Percentiles rank a stretch among this genome's conserved stretches.
phyloP scores from a whole-genome alignment of 2,888 invertebrate species.

The Chaetogeoica ovagalla region DNA sequence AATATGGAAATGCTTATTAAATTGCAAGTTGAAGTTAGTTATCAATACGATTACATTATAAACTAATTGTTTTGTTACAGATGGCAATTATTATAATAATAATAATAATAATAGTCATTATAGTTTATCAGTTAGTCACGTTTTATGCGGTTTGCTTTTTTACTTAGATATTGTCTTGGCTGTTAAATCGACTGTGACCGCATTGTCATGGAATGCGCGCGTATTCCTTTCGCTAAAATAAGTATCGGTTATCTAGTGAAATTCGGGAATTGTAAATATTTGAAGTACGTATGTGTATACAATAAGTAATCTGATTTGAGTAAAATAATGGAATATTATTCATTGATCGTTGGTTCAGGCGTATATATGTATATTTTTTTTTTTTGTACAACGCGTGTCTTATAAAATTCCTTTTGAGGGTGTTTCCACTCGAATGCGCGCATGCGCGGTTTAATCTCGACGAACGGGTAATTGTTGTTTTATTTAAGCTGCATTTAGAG shows the following conservation, averaged over 20 bases:
- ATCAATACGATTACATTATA: neutral
- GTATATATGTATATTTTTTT: neutral
- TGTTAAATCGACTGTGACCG: slow-evolving; percentile 24
- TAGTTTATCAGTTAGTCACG: slow-evolving; percentile 7
- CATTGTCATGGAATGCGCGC: neutral
- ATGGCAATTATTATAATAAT: no score
- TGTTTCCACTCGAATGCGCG: slow-evolving; percentile 1
- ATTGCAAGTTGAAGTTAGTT: no score
- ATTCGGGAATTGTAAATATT: neutral
- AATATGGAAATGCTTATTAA: no score
- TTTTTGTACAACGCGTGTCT: neutral
- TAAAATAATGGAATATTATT: neutral
- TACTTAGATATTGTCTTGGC: slow-evolving; percentile 5
- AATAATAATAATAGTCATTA: slow-evolving; percentile 21
- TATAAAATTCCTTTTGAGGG: neutral
- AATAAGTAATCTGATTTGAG: neutral
- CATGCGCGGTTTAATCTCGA: neutral
- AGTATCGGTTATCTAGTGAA: neutral
- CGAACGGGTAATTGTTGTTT: neutral
- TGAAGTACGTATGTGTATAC: neutral
- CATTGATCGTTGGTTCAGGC: neutral
- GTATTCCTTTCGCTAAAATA: slow-evolving; percentile 12
- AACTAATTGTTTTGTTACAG: slow-evolving; percentile 1
- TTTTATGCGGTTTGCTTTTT: slow-evolving; percentile 7
- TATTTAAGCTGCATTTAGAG: neutral